phyloP scores from a whole-genome alignment of 2,797 vertebrate species.

The Epinephelus malabaricus region DNA sequence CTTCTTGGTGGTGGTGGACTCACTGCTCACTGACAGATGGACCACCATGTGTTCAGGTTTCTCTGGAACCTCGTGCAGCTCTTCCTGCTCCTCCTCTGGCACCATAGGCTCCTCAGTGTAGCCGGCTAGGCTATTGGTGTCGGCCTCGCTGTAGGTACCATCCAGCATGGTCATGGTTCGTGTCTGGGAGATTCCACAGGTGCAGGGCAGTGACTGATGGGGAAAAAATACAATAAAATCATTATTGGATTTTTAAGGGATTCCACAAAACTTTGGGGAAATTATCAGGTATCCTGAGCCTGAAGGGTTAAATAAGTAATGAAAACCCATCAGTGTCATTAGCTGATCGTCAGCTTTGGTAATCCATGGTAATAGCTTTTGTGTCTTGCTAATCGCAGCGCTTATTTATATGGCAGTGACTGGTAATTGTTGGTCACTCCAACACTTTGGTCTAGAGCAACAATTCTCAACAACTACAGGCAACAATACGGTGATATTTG shows the following conservation, averaged over 20 bases:
- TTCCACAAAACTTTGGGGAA: not conserved
- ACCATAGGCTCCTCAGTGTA: constrained; percentile 91
- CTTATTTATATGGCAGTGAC: not conserved
- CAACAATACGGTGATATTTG: not conserved
- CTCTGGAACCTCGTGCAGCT: constrained; percentile 85
- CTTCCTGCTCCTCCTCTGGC: constrained; percentile 88
- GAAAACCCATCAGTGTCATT: not conserved
- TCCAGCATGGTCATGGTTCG: constrained; percentile 93
- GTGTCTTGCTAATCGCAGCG: not conserved
- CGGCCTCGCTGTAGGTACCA: constrained; percentile 93
- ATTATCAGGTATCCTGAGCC: not conserved
- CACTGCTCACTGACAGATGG: constrained; percentile 91
- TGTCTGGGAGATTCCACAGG: constrained; percentile 91
- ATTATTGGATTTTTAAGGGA: not conserved
- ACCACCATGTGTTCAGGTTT: constrained; percentile 93
- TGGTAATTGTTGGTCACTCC: not conserved
- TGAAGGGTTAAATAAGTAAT: not conserved
- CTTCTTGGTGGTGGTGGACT: constrained; percentile 90
- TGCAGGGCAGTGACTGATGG: constrained; percentile 87
- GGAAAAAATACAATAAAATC: not conserved
- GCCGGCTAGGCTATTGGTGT: constrained; percentile 94
- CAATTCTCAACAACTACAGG: not conserved
- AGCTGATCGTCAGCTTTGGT: not conserved
- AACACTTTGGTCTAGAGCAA: not conserved
- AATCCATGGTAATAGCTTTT: not conserved